phyloP scores from a whole-genome alignment of 2,888 invertebrate genomes.

The Plusia festucae region DNA sequence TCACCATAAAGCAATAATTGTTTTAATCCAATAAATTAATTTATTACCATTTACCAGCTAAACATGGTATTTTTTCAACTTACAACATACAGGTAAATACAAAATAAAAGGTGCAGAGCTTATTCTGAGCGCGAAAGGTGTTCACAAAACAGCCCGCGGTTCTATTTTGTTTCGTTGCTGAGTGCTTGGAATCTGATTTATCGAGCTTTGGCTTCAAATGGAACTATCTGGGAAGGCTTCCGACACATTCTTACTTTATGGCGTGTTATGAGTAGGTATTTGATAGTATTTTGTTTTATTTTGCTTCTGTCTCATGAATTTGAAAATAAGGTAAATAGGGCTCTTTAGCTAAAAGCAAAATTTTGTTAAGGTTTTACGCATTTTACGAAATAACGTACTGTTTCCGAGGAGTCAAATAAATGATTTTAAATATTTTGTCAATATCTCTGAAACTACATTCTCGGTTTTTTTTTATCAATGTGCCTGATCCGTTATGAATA shows the following conservation, averaged over 20 bases:
- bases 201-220: conserved; percentile 7
- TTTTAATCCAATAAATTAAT: no score
- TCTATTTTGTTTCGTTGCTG: conserved; percentile 20
- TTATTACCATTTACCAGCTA: no score
- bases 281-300: not conserved
- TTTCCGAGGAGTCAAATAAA: no score
- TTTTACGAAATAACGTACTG: no score
- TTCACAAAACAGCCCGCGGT: conserved; percentile 24
- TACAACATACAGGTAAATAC: not conserved
- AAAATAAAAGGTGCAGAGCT: conserved; percentile 9
- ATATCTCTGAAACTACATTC: no score
- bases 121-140: conserved; percentile 25
- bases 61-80: no score
- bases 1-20: no score
- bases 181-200: conserved; percentile 16
- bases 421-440: no score
- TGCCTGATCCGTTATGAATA: no score
- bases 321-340: not conserved
- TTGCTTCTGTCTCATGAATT: not conserved
- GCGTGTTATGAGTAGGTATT: not conserved
- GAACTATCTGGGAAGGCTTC: conserved; percentile 2
- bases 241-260: not conserved
- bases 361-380: no score
- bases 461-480: no score
- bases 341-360: no score